Evolutionary conservation across 2,888 invertebrate genomes (phyloP), one percentile per base, ranked within the genome.

Genomic region (Electrophaes corylata): DNA sequence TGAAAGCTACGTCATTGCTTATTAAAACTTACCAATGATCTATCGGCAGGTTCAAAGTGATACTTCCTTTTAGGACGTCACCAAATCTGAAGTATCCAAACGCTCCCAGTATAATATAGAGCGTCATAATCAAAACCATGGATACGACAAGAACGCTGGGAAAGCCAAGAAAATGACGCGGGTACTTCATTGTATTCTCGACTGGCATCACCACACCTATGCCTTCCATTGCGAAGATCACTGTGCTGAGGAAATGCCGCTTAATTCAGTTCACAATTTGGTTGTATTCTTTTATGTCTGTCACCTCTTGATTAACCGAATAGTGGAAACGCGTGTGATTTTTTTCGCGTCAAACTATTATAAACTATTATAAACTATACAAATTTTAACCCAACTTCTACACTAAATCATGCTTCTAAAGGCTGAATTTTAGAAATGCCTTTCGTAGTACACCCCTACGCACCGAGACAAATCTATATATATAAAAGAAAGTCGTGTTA

Each of bases 141-240:
- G 97, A 96, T 0, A 95, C 93, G 61, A 96, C 96, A 5, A 99
- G 90, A 0, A 98, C 96, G 18, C 98, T 96, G 0, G 95, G 96
- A 65, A 94, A 94, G n/a, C 95, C 94, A 45, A 98, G 93, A 74
- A 96, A 96, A 55, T 96, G 95, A 57, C 95, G 91, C 0, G 97
- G 97, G 57, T 94, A 94, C 67, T 93, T 93, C 98, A 99, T 98
- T 0, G 95, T 94, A 78, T 98, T 98, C 82, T 98, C 98, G 10
- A 99, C 94, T 0, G 98, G 98, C 93, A 99, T 95, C 12, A 98
- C 96, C 47, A 96, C 96, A n/a, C n/a, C n/a, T n/a, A n/a, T n/a
- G n/a, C n/a, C n/a, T n/a, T n/a, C n/a, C n/a, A n/a, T n/a, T n/a
- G 99, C 98, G 81, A 98, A 99, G 71, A 99, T 96, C 1, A 98